Evolutionary conservation across 2,113 vertebrate species (phyloP).

Genomic region (Muntiacus muntjak): DNA sequence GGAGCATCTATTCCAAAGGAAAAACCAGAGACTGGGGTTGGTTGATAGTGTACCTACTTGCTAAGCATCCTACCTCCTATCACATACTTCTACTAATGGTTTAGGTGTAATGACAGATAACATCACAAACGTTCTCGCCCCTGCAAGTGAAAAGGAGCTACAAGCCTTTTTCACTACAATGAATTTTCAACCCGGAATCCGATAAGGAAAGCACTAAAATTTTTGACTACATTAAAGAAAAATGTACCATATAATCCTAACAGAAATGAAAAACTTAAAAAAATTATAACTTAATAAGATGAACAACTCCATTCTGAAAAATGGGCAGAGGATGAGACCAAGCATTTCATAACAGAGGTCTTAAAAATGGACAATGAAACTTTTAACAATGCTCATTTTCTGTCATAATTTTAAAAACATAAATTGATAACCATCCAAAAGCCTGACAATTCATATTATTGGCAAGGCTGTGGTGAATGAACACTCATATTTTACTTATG

Average conservation of each 20-base stretch:
- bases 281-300: not conserved
- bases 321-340: not conserved
- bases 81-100: not conserved
- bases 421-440: not conserved
- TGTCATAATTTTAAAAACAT: not conserved
- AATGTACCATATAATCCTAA: not conserved
- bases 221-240: conserved; percentile 16
- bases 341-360: not conserved
- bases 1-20: not conserved
- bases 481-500: not conserved
- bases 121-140: not conserved
- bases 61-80: not conserved
- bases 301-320: not conserved
- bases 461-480: not conserved
- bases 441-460: not conserved
- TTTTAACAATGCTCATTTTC: not conserved
- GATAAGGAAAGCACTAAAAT: not conserved
- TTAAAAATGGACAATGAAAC: conserved; percentile 1
- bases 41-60: not conserved
- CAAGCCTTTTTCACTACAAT: not conserved
- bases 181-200: conserved; percentile 20
- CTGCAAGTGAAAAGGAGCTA: not conserved
- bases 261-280: conserved; percentile 15
- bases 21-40: not conserved
- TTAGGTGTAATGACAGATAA: not conserved